phyloP scores from a whole-genome alignment of 2,888 invertebrate species.

The Conus canariensis region DNA sequence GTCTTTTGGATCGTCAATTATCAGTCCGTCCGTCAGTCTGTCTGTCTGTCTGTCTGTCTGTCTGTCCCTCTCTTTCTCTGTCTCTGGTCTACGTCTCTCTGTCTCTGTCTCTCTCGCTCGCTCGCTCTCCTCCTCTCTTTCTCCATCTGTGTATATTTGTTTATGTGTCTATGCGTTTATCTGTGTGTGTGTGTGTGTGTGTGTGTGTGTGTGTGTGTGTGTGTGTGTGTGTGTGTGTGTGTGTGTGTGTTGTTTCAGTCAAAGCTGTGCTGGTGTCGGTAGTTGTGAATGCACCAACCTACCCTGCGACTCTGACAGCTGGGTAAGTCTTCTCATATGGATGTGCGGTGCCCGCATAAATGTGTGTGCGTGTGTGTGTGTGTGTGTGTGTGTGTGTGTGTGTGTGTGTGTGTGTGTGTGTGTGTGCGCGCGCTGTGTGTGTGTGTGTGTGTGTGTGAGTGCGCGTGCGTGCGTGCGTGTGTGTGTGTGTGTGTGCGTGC shows the following conservation, averaged over 20 bases:
- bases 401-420: background rate
- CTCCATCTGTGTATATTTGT: background rate
- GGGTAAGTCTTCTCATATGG: slow-evolving; percentile 2
- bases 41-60: background rate
- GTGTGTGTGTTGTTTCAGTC: background rate
- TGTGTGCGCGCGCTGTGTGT: background rate
- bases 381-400: no score
- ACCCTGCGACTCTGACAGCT: background rate
- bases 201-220: slow-evolving; percentile 1
- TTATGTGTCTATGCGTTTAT: background rate
- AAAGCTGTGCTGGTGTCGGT: slow-evolving; percentile 20
- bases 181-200: background rate
- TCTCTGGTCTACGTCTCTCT: no score
- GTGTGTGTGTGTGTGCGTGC: no score
- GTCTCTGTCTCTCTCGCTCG: no score
- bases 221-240: slow-evolving; percentile 16
- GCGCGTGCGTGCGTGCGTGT: no score
- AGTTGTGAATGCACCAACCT: slow-evolving; percentile 19
- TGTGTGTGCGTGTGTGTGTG: no score
- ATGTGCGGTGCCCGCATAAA: no score
- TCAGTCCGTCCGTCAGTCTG: background rate
- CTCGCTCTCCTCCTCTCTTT: background rate
- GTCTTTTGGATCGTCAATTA: no score
- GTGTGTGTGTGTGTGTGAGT: background rate
- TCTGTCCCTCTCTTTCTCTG: background rate